Base-by-base conservation (phyloP, 1,140 invertebrate genomes). In the Hetaerina americana region DNA sequence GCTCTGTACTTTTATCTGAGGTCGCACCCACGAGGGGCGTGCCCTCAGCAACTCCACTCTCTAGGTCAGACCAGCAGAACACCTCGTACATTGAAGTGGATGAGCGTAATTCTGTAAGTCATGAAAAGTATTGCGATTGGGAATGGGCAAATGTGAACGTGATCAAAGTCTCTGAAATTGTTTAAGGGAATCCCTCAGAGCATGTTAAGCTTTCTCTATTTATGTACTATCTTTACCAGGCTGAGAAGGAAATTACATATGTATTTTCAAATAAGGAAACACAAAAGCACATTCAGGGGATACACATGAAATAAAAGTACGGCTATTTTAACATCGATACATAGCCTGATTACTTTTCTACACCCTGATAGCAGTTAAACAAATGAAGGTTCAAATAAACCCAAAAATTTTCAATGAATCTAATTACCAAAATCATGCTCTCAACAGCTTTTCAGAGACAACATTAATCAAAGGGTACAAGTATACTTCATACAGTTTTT, bases 11-110 rank as follows among this genome's bases (percentile, higher is more conserved):
- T 80, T 81, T 82, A 75, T 78, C 80, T 73, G 82, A 77, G 77
- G 79, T 79, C 79, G 77, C 76, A 79, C 84, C 86, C 40, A 18
- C 22, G 22, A 57, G 15, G 40, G 40, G 40, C 40, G 40, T 57
- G 40, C 40, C 40, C 15, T 57, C 40, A 57, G 40, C 40, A 57
- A 18, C 40, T 57, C 40, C 40, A 57, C 40, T 57, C 40, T 57
- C 40, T 18, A 57, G 40, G 40, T 57, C 40, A 57, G 40, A 57
- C 88, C 88, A 89, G 85, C 88, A 87, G 82, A 90, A 88, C 76
- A 90, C 87, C 83, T 89, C 88, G 82, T 89, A 89, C 87, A 90
- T 89, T 78, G 88, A 89, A 80, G 87, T 85, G 79, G 87, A 88
- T 82, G 87, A 88, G 83, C 84, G 82, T 81, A 85, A 83, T 86